Evolutionary conservation across 37 sponge, comb jelly and placozoan genomes (phyloP).

Genomic region (Ephydatia muelleri): DNA sequence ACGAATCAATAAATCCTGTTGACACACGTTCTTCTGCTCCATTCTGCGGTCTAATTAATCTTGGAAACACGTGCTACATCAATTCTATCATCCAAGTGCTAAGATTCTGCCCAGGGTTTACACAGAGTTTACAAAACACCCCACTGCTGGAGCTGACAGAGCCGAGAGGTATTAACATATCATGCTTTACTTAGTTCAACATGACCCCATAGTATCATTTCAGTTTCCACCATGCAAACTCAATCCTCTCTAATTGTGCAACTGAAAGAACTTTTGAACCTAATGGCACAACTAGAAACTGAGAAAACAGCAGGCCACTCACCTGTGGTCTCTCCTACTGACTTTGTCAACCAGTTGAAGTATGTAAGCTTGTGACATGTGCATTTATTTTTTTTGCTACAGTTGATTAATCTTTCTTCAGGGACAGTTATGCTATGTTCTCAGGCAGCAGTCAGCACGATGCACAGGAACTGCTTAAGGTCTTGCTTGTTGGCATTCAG

Average conservation of each 20-base stretch:
- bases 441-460: slow-evolving; percentile 59
- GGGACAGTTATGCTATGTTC: slow-evolving; percentile 46
- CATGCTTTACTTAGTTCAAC: neutral
- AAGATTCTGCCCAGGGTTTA: slow-evolving; percentile 63
- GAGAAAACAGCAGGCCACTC: neutral
- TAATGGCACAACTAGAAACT: neutral
- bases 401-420: neutral
- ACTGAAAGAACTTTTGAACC: neutral
- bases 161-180: neutral
- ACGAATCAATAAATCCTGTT: neutral
- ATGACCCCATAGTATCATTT: neutral
- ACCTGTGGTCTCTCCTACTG: neutral
- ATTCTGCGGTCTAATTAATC: slow-evolving; percentile 58
- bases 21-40: slow-evolving; percentile 1
- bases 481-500: slow-evolving; percentile 55
- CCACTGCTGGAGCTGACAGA: neutral
- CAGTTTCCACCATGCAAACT: neutral
- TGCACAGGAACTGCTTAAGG: slow-evolving; percentile 77
- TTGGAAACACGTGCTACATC: slow-evolving; percentile 80
- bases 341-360: neutral
- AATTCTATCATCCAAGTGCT: slow-evolving; percentile 72
- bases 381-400: neutral
- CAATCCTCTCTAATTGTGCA: neutral
- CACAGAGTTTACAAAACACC: neutral
- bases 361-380: neutral